Conservation (phyloP, 1,140 invertebrate genomes). For the Belonocnema kinseyi region DNA sequence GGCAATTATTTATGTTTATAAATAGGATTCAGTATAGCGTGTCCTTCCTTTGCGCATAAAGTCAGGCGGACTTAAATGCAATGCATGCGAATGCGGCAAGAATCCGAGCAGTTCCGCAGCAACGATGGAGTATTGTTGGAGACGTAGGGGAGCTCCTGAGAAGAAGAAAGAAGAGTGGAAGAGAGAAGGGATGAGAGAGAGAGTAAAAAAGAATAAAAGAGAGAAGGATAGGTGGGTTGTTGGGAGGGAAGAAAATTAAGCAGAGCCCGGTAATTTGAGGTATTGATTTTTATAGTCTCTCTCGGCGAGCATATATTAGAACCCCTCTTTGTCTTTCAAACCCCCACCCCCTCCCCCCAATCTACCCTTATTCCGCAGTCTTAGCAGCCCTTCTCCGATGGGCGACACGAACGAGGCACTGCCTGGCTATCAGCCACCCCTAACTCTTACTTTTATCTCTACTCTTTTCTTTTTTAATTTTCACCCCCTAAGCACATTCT, state of each 20-base stretch:
- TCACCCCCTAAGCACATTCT: slow-evolving; percentile 11
- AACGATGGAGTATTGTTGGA: slow-evolving; percentile 36
- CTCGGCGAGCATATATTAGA: slow-evolving; percentile 75
- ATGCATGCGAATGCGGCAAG: slow-evolving; percentile 50
- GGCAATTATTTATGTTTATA: slow-evolving; percentile 26
- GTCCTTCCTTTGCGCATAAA: slow-evolving; percentile 16
- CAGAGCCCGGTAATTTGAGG: slow-evolving; percentile 76
- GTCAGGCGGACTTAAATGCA: background rate
- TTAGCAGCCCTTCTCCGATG: slow-evolving; percentile 59
- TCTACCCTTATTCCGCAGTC: slow-evolving; percentile 57
- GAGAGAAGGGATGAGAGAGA: slow-evolving; percentile 34
- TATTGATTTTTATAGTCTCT: slow-evolving; percentile 77
- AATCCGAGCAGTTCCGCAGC: slow-evolving; percentile 37
- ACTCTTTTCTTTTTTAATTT: slow-evolving; percentile 28
- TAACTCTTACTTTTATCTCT: slow-evolving; percentile 40
- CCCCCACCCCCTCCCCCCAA: slow-evolving; percentile 52
- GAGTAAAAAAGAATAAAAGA: slow-evolving; percentile 35
- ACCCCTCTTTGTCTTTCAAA: slow-evolving; percentile 59
- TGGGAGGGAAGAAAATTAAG: slow-evolving; percentile 73
- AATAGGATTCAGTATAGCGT: slow-evolving; percentile 9
- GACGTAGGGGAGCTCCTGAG: slow-evolving; percentile 38
- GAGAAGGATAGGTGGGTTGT: slow-evolving; percentile 51
- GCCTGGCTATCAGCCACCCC: slow-evolving; percentile 67
- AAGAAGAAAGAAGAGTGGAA: slow-evolving; percentile 40
- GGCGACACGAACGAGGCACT: slow-evolving; percentile 68